phyloP scores from a whole-genome alignment of 2,113 vertebrate species.

The Centrocercus urophasianus region DNA sequence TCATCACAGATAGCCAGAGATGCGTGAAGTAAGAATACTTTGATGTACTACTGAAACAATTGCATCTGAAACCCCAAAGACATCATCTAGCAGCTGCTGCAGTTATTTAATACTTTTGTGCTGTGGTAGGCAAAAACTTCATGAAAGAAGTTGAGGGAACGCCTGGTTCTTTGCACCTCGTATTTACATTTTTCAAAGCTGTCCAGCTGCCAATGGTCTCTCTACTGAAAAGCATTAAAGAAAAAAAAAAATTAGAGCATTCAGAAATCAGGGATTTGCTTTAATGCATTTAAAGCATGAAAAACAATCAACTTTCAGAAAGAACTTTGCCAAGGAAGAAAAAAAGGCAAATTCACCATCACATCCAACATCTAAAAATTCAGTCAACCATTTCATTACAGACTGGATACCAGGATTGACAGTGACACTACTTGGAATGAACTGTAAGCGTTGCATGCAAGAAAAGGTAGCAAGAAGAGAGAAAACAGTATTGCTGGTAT shows the following conservation, averaged over 20 bases:
- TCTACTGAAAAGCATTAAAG: not conserved
- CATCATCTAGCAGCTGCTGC: not conserved
- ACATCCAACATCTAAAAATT: not conserved
- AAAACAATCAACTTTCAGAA: not conserved
- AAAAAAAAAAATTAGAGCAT: not conserved
- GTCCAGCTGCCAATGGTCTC: not conserved
- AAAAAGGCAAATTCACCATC: not conserved
- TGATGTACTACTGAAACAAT: not conserved
- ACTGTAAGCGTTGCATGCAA: not conserved
- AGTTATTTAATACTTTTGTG: not conserved
- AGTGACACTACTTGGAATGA: not conserved
- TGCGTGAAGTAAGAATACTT: not conserved
- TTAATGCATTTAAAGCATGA: not conserved
- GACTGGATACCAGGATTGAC: not conserved
- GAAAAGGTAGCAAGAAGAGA: slow-evolving; percentile 3
- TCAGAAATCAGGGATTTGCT: not conserved
- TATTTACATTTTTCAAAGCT: not conserved
- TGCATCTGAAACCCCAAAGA: slow-evolving; percentile 1
- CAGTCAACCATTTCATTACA: not conserved
- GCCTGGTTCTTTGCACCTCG: not conserved
- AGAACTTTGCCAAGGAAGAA: not conserved
- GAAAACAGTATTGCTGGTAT: slow-evolving; percentile 43
- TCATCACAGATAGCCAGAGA: not conserved
- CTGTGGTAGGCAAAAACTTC: not conserved
- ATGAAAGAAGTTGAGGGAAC: not conserved